Conservation (phyloP, 2,113 vertebrate genomes). For the Lophura nycthemera region DNA sequence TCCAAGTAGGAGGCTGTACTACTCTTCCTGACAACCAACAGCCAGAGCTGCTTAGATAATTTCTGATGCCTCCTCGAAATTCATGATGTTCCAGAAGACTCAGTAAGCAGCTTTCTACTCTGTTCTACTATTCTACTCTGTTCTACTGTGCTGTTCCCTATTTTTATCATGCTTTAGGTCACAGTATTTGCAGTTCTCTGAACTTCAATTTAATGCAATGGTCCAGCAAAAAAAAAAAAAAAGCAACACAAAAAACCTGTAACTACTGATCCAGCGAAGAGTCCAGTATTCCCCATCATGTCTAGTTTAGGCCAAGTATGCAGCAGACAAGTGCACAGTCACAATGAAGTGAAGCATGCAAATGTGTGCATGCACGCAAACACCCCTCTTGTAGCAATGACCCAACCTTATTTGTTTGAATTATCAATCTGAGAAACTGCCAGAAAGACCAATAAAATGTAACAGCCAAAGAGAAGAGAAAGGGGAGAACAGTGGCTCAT, state of each 20-base stretch:
- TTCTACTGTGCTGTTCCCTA: neutral
- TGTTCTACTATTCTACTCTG: neutral
- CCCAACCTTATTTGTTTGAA: too few species aligned
- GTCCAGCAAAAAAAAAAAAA: neutral
- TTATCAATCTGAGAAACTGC: neutral
- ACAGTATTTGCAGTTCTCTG: neutral
- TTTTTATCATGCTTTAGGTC: neutral
- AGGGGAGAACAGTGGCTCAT: neutral
- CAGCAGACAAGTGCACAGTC: neutral
- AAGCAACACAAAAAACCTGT: neutral
- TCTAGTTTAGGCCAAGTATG: neutral
- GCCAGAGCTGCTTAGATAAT: neutral
- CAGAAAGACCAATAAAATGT: neutral
- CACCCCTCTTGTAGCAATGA: fast-evolving
- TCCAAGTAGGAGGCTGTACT: neutral
- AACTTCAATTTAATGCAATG: neutral
- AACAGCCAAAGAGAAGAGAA: neutral
- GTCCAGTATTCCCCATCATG: neutral
- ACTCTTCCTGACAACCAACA: neutral
- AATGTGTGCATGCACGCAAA: neutral
- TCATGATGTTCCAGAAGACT: neutral
- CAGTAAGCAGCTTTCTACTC: neutral
- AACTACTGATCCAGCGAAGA: neutral
- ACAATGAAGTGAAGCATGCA: neutral
- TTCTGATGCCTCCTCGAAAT: neutral